Evolutionary conservation across 2,888 invertebrate species (phyloP).

Genomic region (Stenodema calcarata): DNA sequence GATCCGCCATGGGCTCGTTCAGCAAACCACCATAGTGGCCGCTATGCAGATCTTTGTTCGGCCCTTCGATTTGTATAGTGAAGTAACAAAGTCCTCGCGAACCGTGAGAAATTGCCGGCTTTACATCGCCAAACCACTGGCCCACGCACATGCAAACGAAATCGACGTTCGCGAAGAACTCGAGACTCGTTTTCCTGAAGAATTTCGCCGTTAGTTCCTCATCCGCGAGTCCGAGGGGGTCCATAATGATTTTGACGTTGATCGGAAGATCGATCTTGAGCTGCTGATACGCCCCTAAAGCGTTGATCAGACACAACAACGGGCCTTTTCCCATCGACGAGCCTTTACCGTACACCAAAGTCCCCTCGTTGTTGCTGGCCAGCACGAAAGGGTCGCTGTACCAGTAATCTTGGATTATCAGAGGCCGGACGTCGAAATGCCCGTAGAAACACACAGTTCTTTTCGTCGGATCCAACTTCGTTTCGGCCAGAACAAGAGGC

Average conservation of each 20-base stretch:
- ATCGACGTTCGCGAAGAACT: slow-evolving; percentile 21
- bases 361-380: not conserved
- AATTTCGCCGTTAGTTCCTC: not conserved
- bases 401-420: not conserved
- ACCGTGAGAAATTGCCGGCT: slow-evolving; percentile 23
- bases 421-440: slow-evolving; percentile 30
- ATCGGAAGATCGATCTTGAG: slow-evolving; percentile 2
- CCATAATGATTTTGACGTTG: slow-evolving; percentile 30
- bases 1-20: slow-evolving; percentile 26
- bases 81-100: slow-evolving; percentile 31
- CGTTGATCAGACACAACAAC: slow-evolving; percentile 25
- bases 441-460: slow-evolving; percentile 29
- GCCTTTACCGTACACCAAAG: not conserved
- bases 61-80: not conserved
- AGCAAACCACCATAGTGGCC: slow-evolving; percentile 21
- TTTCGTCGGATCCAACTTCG: not conserved
- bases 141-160: slow-evolving; percentile 15
- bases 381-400: slow-evolving; percentile 5
- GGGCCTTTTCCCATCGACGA: not conserved
- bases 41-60: slow-evolving; percentile 28
- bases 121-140: not conserved
- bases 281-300: slow-evolving; percentile 20
- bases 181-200: not conserved
- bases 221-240: not conserved
- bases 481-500: slow-evolving; percentile 6